Evolutionary conservation across 2,888 invertebrate genomes (phyloP).

Genomic region (Sepiola atlantica): DNA sequence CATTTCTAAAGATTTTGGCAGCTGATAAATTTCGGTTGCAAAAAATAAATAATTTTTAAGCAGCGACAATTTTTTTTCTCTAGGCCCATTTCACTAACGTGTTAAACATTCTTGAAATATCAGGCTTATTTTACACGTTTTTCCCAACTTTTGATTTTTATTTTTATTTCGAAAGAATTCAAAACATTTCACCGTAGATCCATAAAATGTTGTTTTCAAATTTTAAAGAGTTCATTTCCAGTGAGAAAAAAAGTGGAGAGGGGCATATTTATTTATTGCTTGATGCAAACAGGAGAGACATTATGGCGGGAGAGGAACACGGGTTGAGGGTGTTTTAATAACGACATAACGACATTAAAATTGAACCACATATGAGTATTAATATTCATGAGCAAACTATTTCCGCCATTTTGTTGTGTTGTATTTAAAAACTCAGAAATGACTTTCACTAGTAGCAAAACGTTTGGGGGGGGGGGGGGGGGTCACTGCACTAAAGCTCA

Average conservation of each 20-base stretch:
- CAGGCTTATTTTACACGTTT: neutral
- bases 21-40: slow-evolving; percentile 1
- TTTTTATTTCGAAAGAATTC: slow-evolving; percentile 32
- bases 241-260: neutral
- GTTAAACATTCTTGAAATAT: neutral
- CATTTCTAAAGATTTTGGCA: neutral
- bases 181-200: neutral
- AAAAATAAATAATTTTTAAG: neutral
- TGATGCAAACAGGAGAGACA: neutral
- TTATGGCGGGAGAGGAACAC: too few relatives aligned
- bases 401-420: neutral
- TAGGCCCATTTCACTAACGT: neutral
- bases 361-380: neutral
- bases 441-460: neutral
- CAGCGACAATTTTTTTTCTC: neutral
- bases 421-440: neutral
- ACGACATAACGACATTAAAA: neutral
- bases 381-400: slow-evolving; percentile 15
- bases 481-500: neutral
- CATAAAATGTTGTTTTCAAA: slow-evolving; percentile 21
- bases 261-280: neutral
- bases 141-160: neutral
- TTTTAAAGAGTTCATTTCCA: neutral
- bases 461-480: neutral
- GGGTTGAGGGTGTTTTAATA: neutral